A percentile compares a stretch with the other conserved stretches of the same genome.
phyloP scores from a whole-genome alignment of 2,888 invertebrate species.

The Terebella lapidaria region DNA sequence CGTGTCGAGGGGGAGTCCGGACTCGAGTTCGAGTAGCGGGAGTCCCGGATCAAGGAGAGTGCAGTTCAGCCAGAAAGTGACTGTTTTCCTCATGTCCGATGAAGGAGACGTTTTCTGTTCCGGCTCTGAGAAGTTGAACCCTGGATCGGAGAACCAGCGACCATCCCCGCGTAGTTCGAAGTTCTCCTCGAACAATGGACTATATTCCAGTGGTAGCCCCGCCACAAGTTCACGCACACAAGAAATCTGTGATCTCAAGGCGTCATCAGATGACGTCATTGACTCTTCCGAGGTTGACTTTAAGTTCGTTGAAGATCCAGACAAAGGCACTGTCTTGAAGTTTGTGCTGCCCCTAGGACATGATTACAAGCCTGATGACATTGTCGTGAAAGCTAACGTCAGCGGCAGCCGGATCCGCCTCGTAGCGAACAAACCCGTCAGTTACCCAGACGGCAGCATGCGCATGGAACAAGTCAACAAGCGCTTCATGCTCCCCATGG shows the following conservation, averaged over 20 bases:
- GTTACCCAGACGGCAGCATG: background rate
- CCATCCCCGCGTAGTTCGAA: background rate
- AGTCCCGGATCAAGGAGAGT: background rate
- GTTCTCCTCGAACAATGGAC: background rate
- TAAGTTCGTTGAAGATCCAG: constrained; percentile 6
- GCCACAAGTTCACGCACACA: no score
- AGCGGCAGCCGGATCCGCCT: constrained; percentile 14
- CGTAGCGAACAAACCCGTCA: constrained; percentile 4
- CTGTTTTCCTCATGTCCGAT: constrained; percentile 11
- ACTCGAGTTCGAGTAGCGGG: background rate
- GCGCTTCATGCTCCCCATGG: constrained; percentile 14
- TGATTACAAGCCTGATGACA: constrained; percentile 13
- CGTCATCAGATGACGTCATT: background rate
- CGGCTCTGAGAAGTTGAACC: constrained; percentile 3
- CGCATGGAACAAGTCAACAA: constrained; percentile 10
- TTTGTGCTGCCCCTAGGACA: constrained; percentile 9
- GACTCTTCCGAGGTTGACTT: background rate
- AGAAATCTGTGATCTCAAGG: background rate
- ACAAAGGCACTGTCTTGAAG: constrained; percentile 5
- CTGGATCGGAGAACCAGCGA: background rate
- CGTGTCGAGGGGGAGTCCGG: background rate
- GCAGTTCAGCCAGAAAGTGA: constrained; percentile 11
- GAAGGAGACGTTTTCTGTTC: constrained; percentile 7
- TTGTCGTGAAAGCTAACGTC: constrained; percentile 18
- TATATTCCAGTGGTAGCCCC: background rate